Evolutionary conservation across 35 echinoderm and acorn worm species (phyloP), one percentile per base, ranked within the genome.

Genomic region (Amphiura filiformis): DNA sequence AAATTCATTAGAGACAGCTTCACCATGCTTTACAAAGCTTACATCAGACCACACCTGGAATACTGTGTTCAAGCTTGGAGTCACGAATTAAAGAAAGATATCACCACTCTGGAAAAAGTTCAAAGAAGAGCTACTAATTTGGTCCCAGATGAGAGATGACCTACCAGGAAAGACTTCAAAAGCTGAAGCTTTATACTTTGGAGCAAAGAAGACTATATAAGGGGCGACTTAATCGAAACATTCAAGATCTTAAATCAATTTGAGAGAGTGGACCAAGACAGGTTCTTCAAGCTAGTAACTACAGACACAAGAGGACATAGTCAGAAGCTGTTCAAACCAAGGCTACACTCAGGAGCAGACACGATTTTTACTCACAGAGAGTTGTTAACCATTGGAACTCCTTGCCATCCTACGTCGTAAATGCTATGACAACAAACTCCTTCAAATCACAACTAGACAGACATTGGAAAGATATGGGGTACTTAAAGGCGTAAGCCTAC

Each of bases 31-130:
- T 83, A 44, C 39, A 88, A 42, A 37, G 31, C 76, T 35, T 88
- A 80, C 39, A 56, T 79, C 13, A 41, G 86, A 56, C 86, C 86
- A 38, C 76, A 88, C 40, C 40, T 88, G 0, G 65, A 78, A 87
- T 78, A 87, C 39, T 37, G 65, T 30, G 38, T 87, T 1, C 85
- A 87, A 78, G 70, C 70, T 20, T 80, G 39, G 86, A 31, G 30
- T 31, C 76, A 75, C 28, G 4, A 13, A 23, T 14, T 80, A 57
- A 57, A 44, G 41, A 88, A 88, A 26, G 77, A 80, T 17, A 88
- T 79, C 31, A n/a, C 18, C 30, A 80, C 41, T 11, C 32, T 88
- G 0, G 86, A 88, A 52, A 88, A 87, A 87, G 85, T 87, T 15
- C 76, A 87, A 39, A 87, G 65, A 39, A 40, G 84, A 26, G 84